A percentile compares a stretch with the other conserved stretches of the same genome.
phyloP scores from a whole-genome alignment of 2,113 vertebrate species.

The Oryctolagus cuniculus region mOryCun1.1 NC_091432.1:63509501-63510000 shows the following conservation, averaged over 20 bases:
- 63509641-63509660: conserved; percentile 22
- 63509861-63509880: neutral
- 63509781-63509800: neutral
- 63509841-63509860: neutral
- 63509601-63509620: neutral
- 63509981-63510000: no score
- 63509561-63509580: neutral
- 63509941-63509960: no score
- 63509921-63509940: no score
- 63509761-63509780: conserved; percentile 65
- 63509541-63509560: neutral
- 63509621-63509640: conserved; percentile 30
- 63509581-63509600: neutral
- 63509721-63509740: neutral
- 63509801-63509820: neutral
- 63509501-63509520: neutral
- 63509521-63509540: neutral
- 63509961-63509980: no score
- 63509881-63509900: neutral
- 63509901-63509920: no score
- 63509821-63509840: conserved; percentile 10
- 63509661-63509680: neutral
- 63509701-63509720: conserved; percentile 16
- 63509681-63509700: conserved; percentile 34
- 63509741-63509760: conserved; percentile 45